A percentile compares a stretch with the other conserved stretches of the same genome.
Evolutionary conservation across 2,113 vertebrate species (phyloP).

Genomic region (Tricholaema leucomelas): DNA sequence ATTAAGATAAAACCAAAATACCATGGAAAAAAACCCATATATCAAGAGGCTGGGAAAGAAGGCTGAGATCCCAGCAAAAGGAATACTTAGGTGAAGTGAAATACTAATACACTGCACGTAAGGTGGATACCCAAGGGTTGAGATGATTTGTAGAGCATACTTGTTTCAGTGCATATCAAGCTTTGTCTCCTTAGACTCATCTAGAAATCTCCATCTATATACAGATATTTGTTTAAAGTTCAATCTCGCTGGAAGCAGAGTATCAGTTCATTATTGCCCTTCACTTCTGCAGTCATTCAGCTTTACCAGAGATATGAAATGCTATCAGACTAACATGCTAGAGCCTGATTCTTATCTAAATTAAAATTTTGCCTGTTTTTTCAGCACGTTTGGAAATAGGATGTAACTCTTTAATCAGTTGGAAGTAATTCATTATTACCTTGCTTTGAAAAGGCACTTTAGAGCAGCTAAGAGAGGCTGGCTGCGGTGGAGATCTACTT

Average conservation of each 20-base stretch:
- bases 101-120: background rate
- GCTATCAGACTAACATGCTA: slow-evolving; percentile 8
- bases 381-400: background rate
- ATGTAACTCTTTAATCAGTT: slow-evolving; percentile 26
- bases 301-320: slow-evolving; percentile 20
- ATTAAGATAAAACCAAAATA: background rate
- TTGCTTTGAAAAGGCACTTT: background rate
- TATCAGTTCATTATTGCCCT: slow-evolving; percentile 20
- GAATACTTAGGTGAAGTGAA: background rate
- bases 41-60: background rate
- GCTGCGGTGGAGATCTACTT: background rate
- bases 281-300: slow-evolving; percentile 8
- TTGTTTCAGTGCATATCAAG: background rate
- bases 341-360: slow-evolving; percentile 40
- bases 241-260: slow-evolving; percentile 24
- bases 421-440: background rate
- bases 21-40: background rate
- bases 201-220: background rate
- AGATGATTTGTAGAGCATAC: background rate
- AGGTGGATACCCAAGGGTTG: background rate
- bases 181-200: background rate
- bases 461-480: background rate
- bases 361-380: background rate
- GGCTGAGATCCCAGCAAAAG: background rate
- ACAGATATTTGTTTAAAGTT: slow-evolving; percentile 54